Conservation (phyloP, 2,888 invertebrate species). For the Cylloceria caligata region DNA sequence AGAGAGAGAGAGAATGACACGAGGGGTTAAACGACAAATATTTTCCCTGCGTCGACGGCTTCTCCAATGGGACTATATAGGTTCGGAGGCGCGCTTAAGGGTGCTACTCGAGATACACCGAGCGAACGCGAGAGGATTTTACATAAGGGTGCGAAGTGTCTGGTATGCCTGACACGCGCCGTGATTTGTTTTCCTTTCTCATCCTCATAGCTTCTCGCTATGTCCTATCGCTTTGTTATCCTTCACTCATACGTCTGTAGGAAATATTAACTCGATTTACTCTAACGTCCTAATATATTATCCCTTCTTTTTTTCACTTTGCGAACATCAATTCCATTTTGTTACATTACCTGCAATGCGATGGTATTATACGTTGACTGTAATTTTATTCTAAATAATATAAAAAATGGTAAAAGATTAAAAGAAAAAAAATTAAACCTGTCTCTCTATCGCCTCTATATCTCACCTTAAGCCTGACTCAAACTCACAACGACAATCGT, state of each 20-base stretch:
- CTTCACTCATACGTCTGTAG: constrained; percentile 29
- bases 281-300: constrained; percentile 20
- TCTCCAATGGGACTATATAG: constrained; percentile 28
- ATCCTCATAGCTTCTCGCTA: constrained; percentile 66
- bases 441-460: too few species aligned
- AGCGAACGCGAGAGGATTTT: constrained; percentile 72
- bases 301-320: not conserved
- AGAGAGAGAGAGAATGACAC: constrained; percentile 57
- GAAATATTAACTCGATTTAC: constrained; percentile 58
- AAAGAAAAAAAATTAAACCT: too few species aligned
- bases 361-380: not conserved
- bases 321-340: not conserved
- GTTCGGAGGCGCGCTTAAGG: constrained; percentile 67
- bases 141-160: constrained; percentile 83
- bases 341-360: not conserved
- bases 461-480: too few species aligned
- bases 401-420: too few species aligned
- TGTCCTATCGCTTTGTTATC: constrained; percentile 35
- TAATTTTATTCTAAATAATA: too few species aligned
- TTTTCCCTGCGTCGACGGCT: constrained; percentile 76
- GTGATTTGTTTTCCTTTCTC: constrained; percentile 81
- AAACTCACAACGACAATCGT: not conserved
- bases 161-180: constrained; percentile 83
- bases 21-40: constrained; percentile 78
- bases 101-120: constrained; percentile 75